These are phyloP conservation scores for Rhinatrema bivittatum DNA, from an alignment of 2,797 vertebrate species.

Conservation along the genomic window DNA sequence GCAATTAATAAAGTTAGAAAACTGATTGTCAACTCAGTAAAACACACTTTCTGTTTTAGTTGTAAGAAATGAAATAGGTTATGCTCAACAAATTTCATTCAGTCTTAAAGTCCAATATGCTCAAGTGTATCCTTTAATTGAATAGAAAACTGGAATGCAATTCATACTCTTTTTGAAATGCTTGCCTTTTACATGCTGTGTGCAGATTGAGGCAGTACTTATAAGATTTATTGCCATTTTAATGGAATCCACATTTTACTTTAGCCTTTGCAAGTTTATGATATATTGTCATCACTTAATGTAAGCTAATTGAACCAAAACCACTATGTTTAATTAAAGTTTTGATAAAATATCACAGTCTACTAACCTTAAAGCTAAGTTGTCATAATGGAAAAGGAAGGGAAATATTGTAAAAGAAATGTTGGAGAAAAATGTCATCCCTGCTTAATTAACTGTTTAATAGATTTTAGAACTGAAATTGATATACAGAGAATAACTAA, in stretches of 20 bases:
- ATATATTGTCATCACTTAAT: slow-evolving; percentile 21
- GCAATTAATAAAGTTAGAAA: too few relatives aligned
- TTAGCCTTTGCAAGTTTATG: slow-evolving; percentile 8
- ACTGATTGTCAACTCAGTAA: too few relatives aligned
- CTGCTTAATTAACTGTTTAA: slow-evolving; percentile 23
- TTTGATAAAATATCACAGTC: slow-evolving; percentile 19
- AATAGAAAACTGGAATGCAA: too few relatives aligned
- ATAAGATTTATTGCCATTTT: slow-evolving; percentile 13
- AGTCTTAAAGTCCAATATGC: too few relatives aligned
- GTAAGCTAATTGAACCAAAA: slow-evolving; percentile 17
- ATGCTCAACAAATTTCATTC: too few relatives aligned
- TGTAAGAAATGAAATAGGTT: too few relatives aligned
- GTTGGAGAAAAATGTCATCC: slow-evolving; percentile 6
- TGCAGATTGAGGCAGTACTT: not conserved
- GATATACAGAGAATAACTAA: slow-evolving; percentile 6
- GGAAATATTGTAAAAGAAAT: slow-evolving; percentile 9
- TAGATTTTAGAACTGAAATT: slow-evolving; percentile 11
- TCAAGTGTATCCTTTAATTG: too few relatives aligned
- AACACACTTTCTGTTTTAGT: too few relatives aligned
- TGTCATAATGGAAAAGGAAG: slow-evolving; percentile 10
- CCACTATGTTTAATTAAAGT: slow-evolving; percentile 15
- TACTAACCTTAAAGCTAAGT: slow-evolving; percentile 12
- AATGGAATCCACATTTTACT: slow-evolving; percentile 13
- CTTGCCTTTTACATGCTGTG: too few relatives aligned
- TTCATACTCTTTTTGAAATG: too few relatives aligned